A percentile compares a stretch with the other conserved stretches of the same genome.
Conservation (phyloP, 2,888 invertebrate species). For the Prionchulus punctatus region DNA sequence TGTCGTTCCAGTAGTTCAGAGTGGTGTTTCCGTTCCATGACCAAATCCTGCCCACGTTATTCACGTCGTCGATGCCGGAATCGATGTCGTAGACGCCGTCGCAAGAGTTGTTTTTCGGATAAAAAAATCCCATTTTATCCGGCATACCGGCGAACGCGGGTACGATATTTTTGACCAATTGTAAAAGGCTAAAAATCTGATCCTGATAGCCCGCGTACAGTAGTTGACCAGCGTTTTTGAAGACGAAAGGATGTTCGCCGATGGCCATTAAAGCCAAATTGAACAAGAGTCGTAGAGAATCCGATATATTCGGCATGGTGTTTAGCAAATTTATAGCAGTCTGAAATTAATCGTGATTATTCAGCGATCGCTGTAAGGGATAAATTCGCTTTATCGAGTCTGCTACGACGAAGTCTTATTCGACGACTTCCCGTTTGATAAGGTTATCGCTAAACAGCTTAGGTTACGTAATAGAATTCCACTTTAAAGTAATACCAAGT, state of each 20-base stretch:
- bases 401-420: too few species aligned
- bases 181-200: neutral
- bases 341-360: neutral
- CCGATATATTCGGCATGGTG: neutral
- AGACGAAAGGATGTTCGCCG: neutral
- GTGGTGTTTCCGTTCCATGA: neutral
- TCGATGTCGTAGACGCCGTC: slow-evolving; percentile 8
- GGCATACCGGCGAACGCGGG: neutral
- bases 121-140: slow-evolving; percentile 1
- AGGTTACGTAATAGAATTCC: too few species aligned
- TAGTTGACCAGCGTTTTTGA: neutral
- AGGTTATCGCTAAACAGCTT: too few species aligned
- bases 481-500: neutral
- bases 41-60: neutral
- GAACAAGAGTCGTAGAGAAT: neutral
- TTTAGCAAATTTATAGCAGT: neutral
- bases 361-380: neutral
- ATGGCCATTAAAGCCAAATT: neutral
- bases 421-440: too few species aligned
- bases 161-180: neutral
- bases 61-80: neutral
- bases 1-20: neutral
- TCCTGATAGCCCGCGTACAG: slow-evolving; percentile 5
- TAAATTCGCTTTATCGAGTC: too few species aligned
- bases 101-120: slow-evolving; percentile 3